Conservation (phyloP, 2,113 vertebrate genomes). For the Sclerurus mexicanus region DNA sequence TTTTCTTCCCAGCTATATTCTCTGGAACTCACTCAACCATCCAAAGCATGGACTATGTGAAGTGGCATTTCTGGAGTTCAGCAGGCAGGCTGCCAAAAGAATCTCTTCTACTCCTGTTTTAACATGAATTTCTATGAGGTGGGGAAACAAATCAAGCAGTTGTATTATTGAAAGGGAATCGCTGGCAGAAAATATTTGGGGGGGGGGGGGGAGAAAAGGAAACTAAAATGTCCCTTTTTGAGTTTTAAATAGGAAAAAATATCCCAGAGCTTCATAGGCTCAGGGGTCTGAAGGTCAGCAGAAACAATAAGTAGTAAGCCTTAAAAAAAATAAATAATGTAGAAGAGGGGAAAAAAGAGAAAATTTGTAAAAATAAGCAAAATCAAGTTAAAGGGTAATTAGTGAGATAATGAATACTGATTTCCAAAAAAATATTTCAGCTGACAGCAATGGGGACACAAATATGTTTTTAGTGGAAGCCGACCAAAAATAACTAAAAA, state of each 20-base stretch:
- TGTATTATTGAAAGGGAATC: neutral
- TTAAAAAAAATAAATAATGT: conserved; percentile 14
- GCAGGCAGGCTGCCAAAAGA: conserved; percentile 49
- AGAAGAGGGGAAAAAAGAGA: neutral
- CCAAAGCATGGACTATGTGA: neutral
- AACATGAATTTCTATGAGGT: neutral
- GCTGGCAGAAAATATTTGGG: neutral
- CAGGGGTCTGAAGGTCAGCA: neutral
- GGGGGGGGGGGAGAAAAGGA: neutral
- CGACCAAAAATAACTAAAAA: conserved; percentile 35
- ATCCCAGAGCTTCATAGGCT: neutral
- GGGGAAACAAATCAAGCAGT: neutral
- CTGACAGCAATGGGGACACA: neutral
- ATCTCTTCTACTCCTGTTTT: neutral
- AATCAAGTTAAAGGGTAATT: conserved; percentile 42
- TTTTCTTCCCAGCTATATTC: neutral
- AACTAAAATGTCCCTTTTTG: neutral
- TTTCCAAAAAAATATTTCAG: conserved; percentile 1
- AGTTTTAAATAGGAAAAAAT: conserved; percentile 19
- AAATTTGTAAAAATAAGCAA: conserved; percentile 44
- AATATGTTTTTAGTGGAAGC: conserved; percentile 45
- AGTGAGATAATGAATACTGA: conserved; percentile 21
- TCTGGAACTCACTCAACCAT: conserved; percentile 6
- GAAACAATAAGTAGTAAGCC: conserved; percentile 39
- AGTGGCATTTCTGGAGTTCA: conserved; percentile 40